phyloP scores from a whole-genome alignment of 1,140 invertebrate genomes.

The Drosophila kikkawai region DNA sequence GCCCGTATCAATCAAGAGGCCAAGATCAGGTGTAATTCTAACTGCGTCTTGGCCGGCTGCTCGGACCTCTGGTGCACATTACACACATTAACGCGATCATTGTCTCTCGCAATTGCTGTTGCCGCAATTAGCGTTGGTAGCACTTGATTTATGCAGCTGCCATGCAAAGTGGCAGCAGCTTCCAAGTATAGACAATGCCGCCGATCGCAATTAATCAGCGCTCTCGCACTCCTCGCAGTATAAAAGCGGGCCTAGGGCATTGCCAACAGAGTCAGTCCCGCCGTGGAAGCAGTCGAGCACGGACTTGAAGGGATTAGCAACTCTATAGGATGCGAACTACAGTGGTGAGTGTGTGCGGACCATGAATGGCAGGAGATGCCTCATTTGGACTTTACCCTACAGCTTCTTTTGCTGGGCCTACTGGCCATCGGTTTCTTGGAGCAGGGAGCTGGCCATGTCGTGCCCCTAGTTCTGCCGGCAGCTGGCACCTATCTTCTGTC shows the following conservation, averaged over 20 bases:
- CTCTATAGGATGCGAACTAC: conserved; percentile 49
- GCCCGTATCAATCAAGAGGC: conserved; percentile 24
- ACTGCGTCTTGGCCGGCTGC: conserved; percentile 53
- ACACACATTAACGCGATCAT: conserved; percentile 51
- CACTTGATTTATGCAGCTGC: conserved; percentile 72
- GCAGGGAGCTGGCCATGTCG: conserved; percentile 26
- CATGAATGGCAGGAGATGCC: no score
- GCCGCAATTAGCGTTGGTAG: conserved; percentile 64
- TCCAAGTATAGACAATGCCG: conserved; percentile 70
- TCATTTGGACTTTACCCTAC: background rate
- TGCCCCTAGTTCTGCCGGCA: conserved; percentile 43
- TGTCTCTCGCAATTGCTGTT: conserved; percentile 55
- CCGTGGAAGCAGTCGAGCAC: conserved; percentile 28
- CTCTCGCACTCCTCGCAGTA: conserved; percentile 30
- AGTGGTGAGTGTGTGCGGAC: conserved; percentile 41
- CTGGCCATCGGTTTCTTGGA: conserved; percentile 30
- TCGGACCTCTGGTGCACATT: conserved; percentile 31
- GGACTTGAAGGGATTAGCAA: conserved; percentile 41
- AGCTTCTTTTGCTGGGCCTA: conserved; percentile 50
- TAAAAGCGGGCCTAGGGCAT: conserved; percentile 62
- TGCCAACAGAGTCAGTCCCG: conserved; percentile 54
- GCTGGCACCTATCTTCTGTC: conserved; percentile 60
- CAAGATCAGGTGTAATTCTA: conserved; percentile 47
- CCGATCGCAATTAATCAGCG: conserved; percentile 58
- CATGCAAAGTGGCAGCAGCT: conserved; percentile 60